Percentiles rank a stretch among this genome's conserved stretches.
Conservation (phyloP, 1,140 invertebrate genomes). For the Cataglyphis hispanica region DNA sequence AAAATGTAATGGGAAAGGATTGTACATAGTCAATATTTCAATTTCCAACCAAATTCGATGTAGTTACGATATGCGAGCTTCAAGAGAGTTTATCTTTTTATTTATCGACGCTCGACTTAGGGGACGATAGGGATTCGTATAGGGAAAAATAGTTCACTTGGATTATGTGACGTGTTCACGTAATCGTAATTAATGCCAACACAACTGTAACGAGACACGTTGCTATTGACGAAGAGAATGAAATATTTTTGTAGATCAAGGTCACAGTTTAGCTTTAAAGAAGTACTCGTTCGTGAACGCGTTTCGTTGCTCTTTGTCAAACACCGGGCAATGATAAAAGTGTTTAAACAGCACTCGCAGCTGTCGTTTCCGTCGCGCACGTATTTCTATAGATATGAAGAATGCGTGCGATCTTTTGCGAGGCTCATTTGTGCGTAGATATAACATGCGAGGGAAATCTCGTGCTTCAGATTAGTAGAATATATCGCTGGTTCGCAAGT, state of each 20-base stretch:
- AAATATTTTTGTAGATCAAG: slow-evolving; percentile 70
- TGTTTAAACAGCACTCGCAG: slow-evolving; percentile 17
- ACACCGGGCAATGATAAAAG: slow-evolving; percentile 49
- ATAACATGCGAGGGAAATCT: not conserved
- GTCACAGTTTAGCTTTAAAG: slow-evolving; percentile 34
- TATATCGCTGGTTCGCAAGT: slow-evolving; percentile 14
- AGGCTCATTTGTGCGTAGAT: not conserved
- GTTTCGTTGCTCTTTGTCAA: slow-evolving; percentile 28
- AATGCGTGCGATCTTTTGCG: slow-evolving; percentile 10
- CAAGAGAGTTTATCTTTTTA: not conserved
- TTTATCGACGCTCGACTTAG: not conserved
- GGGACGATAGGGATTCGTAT: not conserved
- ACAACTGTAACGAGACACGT: slow-evolving; percentile 1
- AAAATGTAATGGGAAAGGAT: not conserved
- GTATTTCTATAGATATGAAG: not conserved
- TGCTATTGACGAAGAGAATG: slow-evolving; percentile 36
- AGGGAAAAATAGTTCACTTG: not conserved
- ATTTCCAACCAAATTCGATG: slow-evolving; percentile 42
- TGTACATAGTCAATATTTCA: slow-evolving; percentile 46
- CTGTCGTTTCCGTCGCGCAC: not conserved
- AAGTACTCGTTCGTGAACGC: slow-evolving; percentile 12
- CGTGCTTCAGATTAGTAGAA: slow-evolving; percentile 5
- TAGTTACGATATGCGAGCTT: not conserved
- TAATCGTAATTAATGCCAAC: slow-evolving; percentile 49
- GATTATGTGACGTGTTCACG: not conserved